These are phyloP conservation scores for Australoheros scitulus DNA, from an alignment of 2,113 vertebrate species.

Conservation along the genomic window DNA sequence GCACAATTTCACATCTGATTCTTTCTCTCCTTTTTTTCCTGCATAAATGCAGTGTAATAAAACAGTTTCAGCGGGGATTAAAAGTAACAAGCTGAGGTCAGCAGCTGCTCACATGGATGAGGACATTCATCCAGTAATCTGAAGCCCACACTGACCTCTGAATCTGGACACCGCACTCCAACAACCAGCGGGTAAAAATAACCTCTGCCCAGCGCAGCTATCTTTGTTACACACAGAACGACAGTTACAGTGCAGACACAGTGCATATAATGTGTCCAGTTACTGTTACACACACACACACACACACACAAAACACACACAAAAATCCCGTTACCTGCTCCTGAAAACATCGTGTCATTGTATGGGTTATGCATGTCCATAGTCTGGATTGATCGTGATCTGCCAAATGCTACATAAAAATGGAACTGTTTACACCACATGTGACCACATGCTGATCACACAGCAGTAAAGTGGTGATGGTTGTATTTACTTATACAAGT, in stretches of 20 bases:
- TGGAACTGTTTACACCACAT: neutral
- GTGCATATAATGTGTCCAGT: neutral
- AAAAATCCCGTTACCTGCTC: conserved; percentile 2
- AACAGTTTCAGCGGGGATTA: conserved; percentile 2
- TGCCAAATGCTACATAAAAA: neutral
- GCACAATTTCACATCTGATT: neutral
- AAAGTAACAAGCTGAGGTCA: neutral
- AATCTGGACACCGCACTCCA: conserved; percentile 5
- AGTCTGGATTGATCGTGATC: neutral
- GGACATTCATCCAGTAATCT: conserved; percentile 37
- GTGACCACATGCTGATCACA: neutral
- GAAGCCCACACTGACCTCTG: conserved; percentile 55
- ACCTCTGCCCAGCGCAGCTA: neutral
- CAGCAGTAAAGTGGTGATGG: neutral
- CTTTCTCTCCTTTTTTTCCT: neutral
- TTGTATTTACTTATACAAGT: neutral
- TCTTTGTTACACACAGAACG: neutral
- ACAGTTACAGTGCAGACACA: neutral
- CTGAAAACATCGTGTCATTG: neutral
- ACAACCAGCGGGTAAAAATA: conserved; percentile 54
- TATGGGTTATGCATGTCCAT: neutral
- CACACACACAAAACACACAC: neutral
- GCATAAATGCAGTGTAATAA: neutral
- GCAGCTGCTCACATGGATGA: conserved; percentile 19
- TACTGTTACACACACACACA: neutral